These are phyloP conservation scores for Chaenocephalus aceratus DNA, from an alignment of 2,113 vertebrate species.

Conservation along the genomic window DNA sequence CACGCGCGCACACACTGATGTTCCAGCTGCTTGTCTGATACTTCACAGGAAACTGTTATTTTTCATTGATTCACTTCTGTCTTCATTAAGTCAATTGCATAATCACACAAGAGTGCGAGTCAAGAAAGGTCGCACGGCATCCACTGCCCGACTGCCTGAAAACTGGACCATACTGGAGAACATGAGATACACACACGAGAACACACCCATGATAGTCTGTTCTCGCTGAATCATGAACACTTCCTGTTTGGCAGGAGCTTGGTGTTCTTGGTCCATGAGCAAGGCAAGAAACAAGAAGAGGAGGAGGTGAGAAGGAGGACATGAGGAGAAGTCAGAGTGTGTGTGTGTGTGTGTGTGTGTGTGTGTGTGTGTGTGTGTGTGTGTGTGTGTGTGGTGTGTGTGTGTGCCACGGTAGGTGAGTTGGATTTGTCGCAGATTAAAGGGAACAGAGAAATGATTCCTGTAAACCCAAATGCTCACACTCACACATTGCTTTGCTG, in stretches of 20 bases:
- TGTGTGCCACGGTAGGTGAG: slow-evolving; percentile 23
- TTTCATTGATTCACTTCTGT: slow-evolving; percentile 16
- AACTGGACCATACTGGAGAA: slow-evolving; percentile 5
- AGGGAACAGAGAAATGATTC: slow-evolving; percentile 39
- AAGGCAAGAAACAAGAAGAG: slow-evolving; percentile 42
- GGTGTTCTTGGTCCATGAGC: slow-evolving; percentile 52
- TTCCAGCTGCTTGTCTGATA: no score
- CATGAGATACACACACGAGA: slow-evolving; percentile 13
- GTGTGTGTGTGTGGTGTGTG: slow-evolving; percentile 17
- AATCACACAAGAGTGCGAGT: not conserved
- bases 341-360: slow-evolving; percentile 12
- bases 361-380: not conserved
- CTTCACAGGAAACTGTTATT: slow-evolving; percentile 24
- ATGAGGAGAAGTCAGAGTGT: slow-evolving; percentile 33
- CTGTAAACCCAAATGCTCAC: slow-evolving; percentile 15
- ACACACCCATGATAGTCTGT: slow-evolving; percentile 31
- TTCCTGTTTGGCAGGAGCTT: slow-evolving; percentile 60
- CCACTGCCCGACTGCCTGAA: slow-evolving; percentile 1
- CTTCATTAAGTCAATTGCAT: not conserved
- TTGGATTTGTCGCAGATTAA: slow-evolving; percentile 50
- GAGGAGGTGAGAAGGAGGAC: slow-evolving; percentile 55
- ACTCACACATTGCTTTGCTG: slow-evolving; percentile 52
- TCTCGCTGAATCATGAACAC: slow-evolving; percentile 55
- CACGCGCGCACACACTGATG: not conserved
- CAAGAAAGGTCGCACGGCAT: not conserved